Percentiles rank a stretch among this genome's conserved stretches.
phyloP scores from a whole-genome alignment of 2,888 invertebrate species.

The Iselma pallidipennis region DNA sequence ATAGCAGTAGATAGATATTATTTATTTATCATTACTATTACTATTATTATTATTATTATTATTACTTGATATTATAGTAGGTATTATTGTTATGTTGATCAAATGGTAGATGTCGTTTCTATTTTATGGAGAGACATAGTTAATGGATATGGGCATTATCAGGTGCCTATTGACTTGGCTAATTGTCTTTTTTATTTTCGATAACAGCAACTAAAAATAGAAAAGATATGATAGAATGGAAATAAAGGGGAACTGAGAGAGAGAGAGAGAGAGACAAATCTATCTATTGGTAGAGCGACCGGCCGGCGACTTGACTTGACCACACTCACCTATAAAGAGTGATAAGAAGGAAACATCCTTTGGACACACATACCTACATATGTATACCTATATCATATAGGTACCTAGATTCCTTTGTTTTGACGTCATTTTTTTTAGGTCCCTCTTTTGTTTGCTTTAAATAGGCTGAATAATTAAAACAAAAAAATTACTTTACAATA shows the following conservation, averaged over 20 bases:
- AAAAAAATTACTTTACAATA: no score
- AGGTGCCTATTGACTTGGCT: constrained; percentile 33
- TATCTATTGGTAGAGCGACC: background rate
- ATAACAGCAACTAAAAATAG: constrained; percentile 20
- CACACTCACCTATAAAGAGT: background rate
- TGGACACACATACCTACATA: background rate
- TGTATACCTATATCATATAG: no score
- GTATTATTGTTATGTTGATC: no score
- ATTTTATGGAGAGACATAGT: background rate
- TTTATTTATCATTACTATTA: background rate
- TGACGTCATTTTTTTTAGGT: background rate
- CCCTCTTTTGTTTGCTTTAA: no score
- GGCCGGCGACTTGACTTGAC: background rate
- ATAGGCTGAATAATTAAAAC: no score
- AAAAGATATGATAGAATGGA: constrained; percentile 33
- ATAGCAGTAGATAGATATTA: background rate
- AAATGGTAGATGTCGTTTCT: background rate
- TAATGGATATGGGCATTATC: constrained; percentile 9
- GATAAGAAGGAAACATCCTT: background rate
- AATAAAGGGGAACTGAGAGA: constrained; percentile 17
- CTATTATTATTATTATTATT: background rate
- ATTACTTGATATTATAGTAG: no score
- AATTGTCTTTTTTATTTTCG: constrained; percentile 33
- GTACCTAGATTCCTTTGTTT: no score
- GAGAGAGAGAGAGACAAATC: background rate